Conservation (phyloP, 2,888 invertebrate species). For the Meloe dianella region DNA sequence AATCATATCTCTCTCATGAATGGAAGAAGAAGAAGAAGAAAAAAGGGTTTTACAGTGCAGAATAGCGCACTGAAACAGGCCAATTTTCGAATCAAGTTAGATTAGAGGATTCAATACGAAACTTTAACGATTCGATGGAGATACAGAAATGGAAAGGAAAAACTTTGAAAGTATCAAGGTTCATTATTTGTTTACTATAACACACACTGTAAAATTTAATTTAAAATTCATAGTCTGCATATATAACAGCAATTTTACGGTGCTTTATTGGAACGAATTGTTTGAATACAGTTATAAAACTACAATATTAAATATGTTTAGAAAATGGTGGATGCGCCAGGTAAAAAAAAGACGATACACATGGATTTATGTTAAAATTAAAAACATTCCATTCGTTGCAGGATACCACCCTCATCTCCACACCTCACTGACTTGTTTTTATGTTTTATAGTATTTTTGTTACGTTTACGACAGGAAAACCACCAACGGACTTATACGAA, state of each 20-base stretch:
- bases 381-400: not conserved
- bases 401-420: not conserved
- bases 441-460: not conserved
- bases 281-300: not conserved
- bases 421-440: not conserved
- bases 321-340: slow-evolving; percentile 8
- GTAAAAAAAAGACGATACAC: not conserved
- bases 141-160: no score
- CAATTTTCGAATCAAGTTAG: not conserved
- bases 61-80: not conserved
- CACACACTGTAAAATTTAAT: not conserved
- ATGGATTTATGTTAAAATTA: not conserved
- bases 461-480: slow-evolving; percentile 1
- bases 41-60: no score
- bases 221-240: not conserved
- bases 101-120: not conserved
- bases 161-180: no score
- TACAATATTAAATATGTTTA: not conserved
- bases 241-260: not conserved
- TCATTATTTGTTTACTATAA: no score
- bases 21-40: no score
- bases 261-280: not conserved
- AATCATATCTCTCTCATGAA: not conserved
- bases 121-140: no score
- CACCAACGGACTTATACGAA: not conserved